Base-by-base conservation (phyloP, 2,888 invertebrate species). In the Mesoligia furuncula region DNA sequence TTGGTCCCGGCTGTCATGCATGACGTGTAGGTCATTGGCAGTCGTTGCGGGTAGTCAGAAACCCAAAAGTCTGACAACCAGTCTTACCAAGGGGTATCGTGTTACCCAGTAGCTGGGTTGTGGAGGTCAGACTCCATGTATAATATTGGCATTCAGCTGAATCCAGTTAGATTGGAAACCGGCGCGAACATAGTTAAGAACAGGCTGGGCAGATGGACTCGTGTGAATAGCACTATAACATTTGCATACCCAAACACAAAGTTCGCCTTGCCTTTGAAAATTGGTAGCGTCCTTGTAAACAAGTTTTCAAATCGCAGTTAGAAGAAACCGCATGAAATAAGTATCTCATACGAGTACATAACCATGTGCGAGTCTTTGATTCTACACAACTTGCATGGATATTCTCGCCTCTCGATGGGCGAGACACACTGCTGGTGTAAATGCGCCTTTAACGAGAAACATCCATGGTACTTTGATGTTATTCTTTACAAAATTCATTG, bases 401-500 rank as follows among this genome's bases (percentile, higher is more conserved):
- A 61, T 59, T 54, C 17, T 81, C 31, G 1, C 13, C 57, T 59
- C 15, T 74, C 11, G 13, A 39, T 15, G 4, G 1, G n/a, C 8
- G 24, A 61, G n/a, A 51, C 24, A 57, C 20, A 31, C 15, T n/a
- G 2, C 11, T 48, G 1, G 15, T 81, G n/a, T 64, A 57, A 57
- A 48, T 17, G 9, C 36, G 17, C 13, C 31, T 36, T 59, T 9
- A 36, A 59, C 15, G 36, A 65, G 1, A 24, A 79, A 61, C 51
- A 81, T 75, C 65, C 42, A 24, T 36, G 42, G 45, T 74, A 80
- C 66, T 67, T 71, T 65, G 71, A 72, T 68, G 61, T 69, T 76
- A 65, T 85, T 85, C 59, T 65, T 62, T n/a, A 57, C 42, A 59
- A 84, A 84, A 73, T 80, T 80, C n/a, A 66, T 65, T 72, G n/a